phyloP scores from a whole-genome alignment of 1,140 invertebrate genomes.

The Nephila pilipes region DNA sequence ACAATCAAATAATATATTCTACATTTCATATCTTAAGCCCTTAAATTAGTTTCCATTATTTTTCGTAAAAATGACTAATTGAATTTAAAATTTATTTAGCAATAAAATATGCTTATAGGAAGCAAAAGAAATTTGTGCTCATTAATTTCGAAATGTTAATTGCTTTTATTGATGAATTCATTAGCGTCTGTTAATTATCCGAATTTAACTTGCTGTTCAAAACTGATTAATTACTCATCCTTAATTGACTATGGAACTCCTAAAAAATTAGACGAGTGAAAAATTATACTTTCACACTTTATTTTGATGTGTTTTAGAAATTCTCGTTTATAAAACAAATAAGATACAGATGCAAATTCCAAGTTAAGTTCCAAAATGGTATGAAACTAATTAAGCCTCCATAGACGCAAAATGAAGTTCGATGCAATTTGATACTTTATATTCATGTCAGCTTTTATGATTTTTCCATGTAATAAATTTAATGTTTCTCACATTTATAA shows the following conservation, averaged over 20 bases:
- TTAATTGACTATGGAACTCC: constrained; percentile 1
- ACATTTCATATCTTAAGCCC: neutral
- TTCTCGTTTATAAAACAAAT: neutral
- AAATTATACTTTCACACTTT: neutral
- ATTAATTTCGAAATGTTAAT: constrained; percentile 44
- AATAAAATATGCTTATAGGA: neutral
- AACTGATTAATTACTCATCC: constrained; percentile 49
- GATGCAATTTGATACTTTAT: no score
- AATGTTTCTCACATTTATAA: no score
- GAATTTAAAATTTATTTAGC: constrained; percentile 25
- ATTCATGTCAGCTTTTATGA: no score
- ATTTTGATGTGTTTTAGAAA: neutral
- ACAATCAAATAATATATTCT: neutral
- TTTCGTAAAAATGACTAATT: constrained; percentile 24
- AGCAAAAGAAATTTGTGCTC: constrained; percentile 25
- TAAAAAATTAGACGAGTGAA: neutral
- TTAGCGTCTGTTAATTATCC: constrained; percentile 47
- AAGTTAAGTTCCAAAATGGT: neutral
- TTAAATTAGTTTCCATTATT: neutral
- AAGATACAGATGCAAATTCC: neutral
- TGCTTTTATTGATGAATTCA: constrained; percentile 52
- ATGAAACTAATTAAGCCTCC: neutral
- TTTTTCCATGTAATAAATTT: no score
- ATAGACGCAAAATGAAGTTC: no score
- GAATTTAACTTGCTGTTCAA: constrained; percentile 35